Conservation (phyloP, 2,113 vertebrate genomes). For the Rhinoptilus africanus region DNA sequence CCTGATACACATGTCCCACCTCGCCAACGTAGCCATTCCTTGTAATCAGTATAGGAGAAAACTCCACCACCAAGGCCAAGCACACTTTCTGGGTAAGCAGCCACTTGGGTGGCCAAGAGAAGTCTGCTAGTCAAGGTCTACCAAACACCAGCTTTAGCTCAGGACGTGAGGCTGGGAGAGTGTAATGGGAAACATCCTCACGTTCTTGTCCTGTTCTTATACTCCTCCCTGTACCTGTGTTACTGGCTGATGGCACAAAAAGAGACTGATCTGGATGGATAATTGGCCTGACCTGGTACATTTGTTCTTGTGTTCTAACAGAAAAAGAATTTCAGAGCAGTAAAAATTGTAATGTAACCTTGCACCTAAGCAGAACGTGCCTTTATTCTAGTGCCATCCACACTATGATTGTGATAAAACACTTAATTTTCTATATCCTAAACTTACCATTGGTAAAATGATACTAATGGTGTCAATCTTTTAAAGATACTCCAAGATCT, state of each 20-base stretch:
- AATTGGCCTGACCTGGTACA: not conserved
- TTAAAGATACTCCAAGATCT: not conserved
- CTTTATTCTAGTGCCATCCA: not conserved
- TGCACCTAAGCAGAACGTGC: not conserved
- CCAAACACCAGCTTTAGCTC: not conserved
- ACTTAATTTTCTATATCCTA: not conserved
- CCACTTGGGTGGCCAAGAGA: not conserved
- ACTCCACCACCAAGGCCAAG: not conserved
- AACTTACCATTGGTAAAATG: not conserved
- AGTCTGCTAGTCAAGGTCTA: not conserved
- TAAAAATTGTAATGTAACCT: not conserved
- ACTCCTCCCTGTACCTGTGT: not conserved
- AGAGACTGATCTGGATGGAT: not conserved
- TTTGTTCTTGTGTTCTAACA: not conserved
- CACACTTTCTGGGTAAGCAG: not conserved
- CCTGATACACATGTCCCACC: not conserved
- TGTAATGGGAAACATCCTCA: not conserved
- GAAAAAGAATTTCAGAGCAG: not conserved
- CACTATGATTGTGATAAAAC: not conserved
- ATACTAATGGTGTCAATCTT: not conserved
- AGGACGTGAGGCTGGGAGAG: not conserved
- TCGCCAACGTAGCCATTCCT: not conserved
- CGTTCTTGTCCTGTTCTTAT: not conserved
- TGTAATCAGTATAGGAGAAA: not conserved
- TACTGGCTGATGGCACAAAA: not conserved